Evolutionary conservation across 2,113 vertebrate species (phyloP).

Genomic region (Siniperca knerii): DNA sequence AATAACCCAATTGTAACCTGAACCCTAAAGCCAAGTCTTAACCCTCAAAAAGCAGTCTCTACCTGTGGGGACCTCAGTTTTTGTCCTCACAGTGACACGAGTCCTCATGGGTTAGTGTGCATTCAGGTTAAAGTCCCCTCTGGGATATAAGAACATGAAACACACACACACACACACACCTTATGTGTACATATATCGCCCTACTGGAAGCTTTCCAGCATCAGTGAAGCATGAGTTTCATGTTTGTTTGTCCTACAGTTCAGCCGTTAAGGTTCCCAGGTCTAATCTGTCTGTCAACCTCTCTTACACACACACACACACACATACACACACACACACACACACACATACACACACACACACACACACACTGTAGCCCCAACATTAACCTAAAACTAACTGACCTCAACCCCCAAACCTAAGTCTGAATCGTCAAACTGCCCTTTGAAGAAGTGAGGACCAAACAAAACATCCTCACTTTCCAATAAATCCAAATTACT

Average conservation of each 20-base stretch:
- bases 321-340: conserved; percentile 2
- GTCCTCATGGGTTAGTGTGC: too few relatives aligned
- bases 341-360: not conserved
- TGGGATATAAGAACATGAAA: too few relatives aligned
- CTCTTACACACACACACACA: conserved; percentile 5
- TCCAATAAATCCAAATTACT: too few relatives aligned
- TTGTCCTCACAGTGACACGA: too few relatives aligned
- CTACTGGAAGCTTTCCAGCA: not conserved
- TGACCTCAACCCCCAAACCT: accelerated
- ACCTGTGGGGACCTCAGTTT: too few relatives aligned
- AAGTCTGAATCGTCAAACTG: not conserved
- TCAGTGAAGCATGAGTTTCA: not conserved
- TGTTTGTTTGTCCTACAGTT: conserved; percentile 27
- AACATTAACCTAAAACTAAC: not conserved
- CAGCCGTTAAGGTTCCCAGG: not conserved
- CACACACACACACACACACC: not conserved
- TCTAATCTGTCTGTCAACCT: not conserved
- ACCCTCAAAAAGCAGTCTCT: too few relatives aligned
- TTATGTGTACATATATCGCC: too few relatives aligned
- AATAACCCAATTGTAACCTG: too few relatives aligned
- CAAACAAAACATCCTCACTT: not conserved
- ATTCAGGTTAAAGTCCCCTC: too few relatives aligned
- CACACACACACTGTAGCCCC: not conserved
- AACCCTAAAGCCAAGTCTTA: too few relatives aligned
- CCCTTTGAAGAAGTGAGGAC: not conserved